These are phyloP conservation scores for Synanthedon vespiformis DNA, from an alignment of 2,888 invertebrate genomes.

Conservation along the genomic window DNA sequence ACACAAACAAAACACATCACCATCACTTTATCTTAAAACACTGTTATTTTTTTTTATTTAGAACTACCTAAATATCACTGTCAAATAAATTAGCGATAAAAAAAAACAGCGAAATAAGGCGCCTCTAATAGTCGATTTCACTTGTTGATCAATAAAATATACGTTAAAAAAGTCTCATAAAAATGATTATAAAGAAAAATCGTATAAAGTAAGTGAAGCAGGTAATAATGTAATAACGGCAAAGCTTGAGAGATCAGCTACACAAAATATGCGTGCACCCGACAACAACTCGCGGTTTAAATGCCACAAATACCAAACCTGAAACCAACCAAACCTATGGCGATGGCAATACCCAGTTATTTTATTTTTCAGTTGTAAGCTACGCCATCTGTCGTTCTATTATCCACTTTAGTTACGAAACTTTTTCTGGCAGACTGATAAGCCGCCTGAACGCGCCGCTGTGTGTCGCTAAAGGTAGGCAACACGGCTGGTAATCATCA, in stretches of 20 bases:
- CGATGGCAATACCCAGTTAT: too few species aligned
- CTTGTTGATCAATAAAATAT: constrained; percentile 16
- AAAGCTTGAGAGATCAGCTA: background rate
- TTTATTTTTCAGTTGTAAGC: too few species aligned
- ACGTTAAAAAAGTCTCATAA: constrained; percentile 24
- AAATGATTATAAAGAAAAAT: constrained; percentile 25
- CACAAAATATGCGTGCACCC: constrained; percentile 32
- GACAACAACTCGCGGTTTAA: constrained; percentile 42
- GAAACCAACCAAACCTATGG: too few species aligned
- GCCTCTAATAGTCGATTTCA: constrained; percentile 13
- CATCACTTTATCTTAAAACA: constrained; percentile 41
- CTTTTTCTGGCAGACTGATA: too few species aligned
- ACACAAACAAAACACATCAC: constrained; percentile 62
- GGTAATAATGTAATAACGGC: constrained; percentile 1
- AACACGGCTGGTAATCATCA: too few species aligned
- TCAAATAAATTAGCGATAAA: constrained; percentile 12
- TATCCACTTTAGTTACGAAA: too few species aligned
- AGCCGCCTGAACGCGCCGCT: too few species aligned
- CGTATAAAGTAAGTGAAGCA: too few species aligned
- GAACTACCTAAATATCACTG: constrained; percentile 15
- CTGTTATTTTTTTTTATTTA: constrained; percentile 26
- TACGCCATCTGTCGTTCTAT: too few species aligned
- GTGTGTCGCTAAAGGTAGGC: too few species aligned
- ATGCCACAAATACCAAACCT: constrained; percentile 20
- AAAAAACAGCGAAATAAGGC: too few species aligned